Evolutionary conservation across 2,113 vertebrate species (phyloP).

Genomic region (Ranitomeya imitator): DNA sequence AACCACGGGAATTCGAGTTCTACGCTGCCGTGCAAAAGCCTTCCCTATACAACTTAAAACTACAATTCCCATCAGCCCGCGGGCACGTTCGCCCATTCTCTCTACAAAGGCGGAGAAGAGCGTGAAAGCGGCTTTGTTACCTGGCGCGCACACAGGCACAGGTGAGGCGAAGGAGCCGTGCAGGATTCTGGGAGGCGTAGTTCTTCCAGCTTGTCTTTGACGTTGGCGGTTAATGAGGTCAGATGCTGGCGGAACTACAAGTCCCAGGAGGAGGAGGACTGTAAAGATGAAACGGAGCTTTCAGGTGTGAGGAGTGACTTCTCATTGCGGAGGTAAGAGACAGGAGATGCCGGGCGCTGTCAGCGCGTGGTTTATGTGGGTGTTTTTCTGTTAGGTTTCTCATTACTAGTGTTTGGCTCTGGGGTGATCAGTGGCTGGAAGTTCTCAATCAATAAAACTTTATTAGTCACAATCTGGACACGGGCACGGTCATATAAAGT

Average conservation of each 20-base stretch:
- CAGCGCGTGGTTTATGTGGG: background rate
- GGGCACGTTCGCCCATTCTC: background rate
- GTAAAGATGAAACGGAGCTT: conserved; percentile 5
- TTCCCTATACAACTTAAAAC: conserved; percentile 17
- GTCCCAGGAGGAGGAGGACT: conserved; percentile 57
- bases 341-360: background rate
- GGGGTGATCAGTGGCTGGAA: background rate
- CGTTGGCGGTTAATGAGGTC: background rate
- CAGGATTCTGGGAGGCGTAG: conserved; percentile 56
- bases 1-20: conserved; percentile 58
- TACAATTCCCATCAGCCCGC: conserved; percentile 58
- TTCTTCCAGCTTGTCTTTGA: fast-evolving
- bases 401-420: background rate
- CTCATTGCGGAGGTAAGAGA: conserved; percentile 11
- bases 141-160: conserved; percentile 53
- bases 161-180: conserved; percentile 42
- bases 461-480: background rate
- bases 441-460: conserved; percentile 8
- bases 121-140: conserved; percentile 16
- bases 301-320: background rate
- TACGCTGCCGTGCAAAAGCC: no score
- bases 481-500: background rate
- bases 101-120: background rate
- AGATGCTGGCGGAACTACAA: conserved; percentile 60
- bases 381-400: background rate